Base-by-base conservation (phyloP, 2,888 invertebrate species). In the Trissoscelio sp. region DNA sequence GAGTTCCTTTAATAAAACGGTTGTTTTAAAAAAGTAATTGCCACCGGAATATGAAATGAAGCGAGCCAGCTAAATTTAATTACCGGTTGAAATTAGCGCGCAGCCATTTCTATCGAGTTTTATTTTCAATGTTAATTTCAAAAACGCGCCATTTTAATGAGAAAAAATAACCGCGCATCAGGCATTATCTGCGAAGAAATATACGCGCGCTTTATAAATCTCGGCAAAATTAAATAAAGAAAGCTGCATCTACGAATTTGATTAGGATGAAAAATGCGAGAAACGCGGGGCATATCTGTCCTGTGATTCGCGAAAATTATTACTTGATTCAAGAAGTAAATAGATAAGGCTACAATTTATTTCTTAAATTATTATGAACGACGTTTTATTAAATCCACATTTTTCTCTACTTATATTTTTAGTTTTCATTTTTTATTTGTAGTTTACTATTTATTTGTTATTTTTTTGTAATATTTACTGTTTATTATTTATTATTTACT, bases 171-270 rank as follows among this genome's bases (percentile, higher is more conserved):
- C 7, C 31, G 31, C 37, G 37, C n/a, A 4, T 37, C 12, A n/a
- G 3, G 28, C 28, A 28, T 28, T n/a, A 11, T 42, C 5, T 42
- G 4, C 11, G 14, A 42, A 42, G 4, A 42, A n/a, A 11, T 37
- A 37, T n/a, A n/a, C n/a, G n/a, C n/a, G 6, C n/a, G n/a, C 37
- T 42, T 42, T 9, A 24, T 57, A 34, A 57, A 57, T 37, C 55
- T 20, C 55, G 0, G 20, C 55, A 7, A 57, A 37, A 18, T 57
- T 11, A 57, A 20, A 37, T 57, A 57, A 57, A 57, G 55, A 57
- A 57, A 37, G 18, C 34, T 18, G 37, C 37, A 57, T 37, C 55
- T 37, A 1, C 28, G 55, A 57, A 57, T 57, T 57, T 57, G 37
- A 57, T 57, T 57, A 57, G 9, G 34, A 9, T 57, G 55, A 57